Evolutionary conservation across 1,140 invertebrate genomes (phyloP).

Genomic region (Drosophila sulfurigaster): DNA sequence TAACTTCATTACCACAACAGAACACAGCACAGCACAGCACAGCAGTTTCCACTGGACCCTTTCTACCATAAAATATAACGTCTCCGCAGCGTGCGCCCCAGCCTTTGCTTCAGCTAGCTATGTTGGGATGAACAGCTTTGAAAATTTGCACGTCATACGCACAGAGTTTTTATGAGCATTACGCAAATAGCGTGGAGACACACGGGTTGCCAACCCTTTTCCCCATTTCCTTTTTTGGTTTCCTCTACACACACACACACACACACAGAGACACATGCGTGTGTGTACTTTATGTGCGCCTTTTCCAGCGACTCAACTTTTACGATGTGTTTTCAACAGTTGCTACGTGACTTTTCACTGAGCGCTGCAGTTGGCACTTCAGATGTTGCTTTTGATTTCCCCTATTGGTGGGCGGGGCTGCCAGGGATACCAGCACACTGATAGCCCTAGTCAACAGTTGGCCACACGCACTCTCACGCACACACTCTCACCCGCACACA

Average conservation of each 20-base stretch:
- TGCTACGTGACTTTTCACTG: slow-evolving; percentile 78
- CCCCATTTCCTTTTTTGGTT: not conserved
- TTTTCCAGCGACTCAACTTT: slow-evolving; percentile 70
- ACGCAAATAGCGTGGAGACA: slow-evolving; percentile 30
- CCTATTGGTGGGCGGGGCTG: too few species aligned
- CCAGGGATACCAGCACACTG: slow-evolving; percentile 23
- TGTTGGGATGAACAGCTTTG: slow-evolving; percentile 62
- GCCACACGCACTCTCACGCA: slow-evolving; percentile 30
- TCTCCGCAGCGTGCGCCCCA: not conserved
- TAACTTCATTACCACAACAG: slow-evolving; percentile 78
- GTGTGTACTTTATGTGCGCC: slow-evolving; percentile 53
- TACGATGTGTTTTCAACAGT: slow-evolving; percentile 81
- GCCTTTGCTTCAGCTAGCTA: not conserved
- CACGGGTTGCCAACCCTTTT: slow-evolving; percentile 58
- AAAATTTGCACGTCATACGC: slow-evolving; percentile 81
- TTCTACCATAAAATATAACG: slow-evolving; percentile 69
- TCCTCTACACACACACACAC: not conserved
- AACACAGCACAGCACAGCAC: slow-evolving; percentile 11
- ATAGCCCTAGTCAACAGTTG: slow-evolving; percentile 77
- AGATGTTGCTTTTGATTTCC: slow-evolving; percentile 56
- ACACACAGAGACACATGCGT: not conserved
- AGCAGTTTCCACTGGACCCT: slow-evolving; percentile 58
- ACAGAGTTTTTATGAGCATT: slow-evolving; percentile 62
- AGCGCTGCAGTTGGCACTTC: slow-evolving; percentile 62
- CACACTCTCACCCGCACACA: slow-evolving; percentile 8